Conservation (phyloP, 2,797 vertebrate genomes). For the Mus minutoides region DNA sequence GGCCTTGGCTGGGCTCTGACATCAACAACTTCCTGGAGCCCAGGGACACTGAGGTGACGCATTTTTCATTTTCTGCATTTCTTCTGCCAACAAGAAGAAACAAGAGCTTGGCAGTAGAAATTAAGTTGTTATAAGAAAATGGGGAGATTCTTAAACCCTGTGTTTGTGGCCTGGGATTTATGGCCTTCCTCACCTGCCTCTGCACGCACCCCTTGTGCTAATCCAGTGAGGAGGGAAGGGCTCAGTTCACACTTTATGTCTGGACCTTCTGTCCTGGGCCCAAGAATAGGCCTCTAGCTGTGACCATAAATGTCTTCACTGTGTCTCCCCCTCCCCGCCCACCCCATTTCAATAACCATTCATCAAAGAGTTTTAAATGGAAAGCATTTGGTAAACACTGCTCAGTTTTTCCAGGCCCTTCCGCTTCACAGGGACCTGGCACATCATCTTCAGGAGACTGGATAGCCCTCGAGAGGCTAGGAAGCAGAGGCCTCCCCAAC, state of each 20-base stretch:
- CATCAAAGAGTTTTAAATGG: conserved; percentile 18
- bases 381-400: conserved; percentile 44
- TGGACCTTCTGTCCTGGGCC: background rate
- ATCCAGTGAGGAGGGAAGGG: background rate
- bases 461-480: background rate
- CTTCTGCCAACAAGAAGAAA: conserved; percentile 47
- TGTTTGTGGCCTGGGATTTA: background rate
- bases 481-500: background rate
- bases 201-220: background rate
- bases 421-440: background rate
- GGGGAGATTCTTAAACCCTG: conserved; percentile 3
- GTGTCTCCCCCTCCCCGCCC: background rate
- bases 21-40: background rate
- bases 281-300: background rate
- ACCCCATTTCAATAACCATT: background rate
- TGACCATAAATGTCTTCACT: background rate
- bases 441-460: conserved; percentile 45
- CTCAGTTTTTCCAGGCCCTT: conserved; percentile 48
- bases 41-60: background rate
- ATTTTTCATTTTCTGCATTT: background rate
- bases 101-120: conserved; percentile 29
- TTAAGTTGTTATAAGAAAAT: background rate
- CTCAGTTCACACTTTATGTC: background rate
- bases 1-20: background rate
- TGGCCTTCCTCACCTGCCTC: background rate